Evolutionary conservation across 2,888 invertebrate genomes (phyloP), one percentile per base, ranked within the genome.

Genomic region (Eilema sororculum): DNA sequence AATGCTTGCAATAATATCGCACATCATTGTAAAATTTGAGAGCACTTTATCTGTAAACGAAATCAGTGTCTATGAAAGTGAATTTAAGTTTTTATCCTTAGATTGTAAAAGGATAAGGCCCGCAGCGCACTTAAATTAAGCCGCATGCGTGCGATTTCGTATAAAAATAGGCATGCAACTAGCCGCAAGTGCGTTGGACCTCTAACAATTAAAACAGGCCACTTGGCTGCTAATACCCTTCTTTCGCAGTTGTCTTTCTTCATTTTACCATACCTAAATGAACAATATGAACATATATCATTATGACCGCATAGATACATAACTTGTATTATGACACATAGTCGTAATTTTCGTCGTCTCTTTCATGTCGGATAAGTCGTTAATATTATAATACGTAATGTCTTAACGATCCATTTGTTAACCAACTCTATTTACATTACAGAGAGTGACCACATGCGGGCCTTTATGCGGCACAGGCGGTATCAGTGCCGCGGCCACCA

Each of bases 381-480:
- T 24, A 24, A 57, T 57, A 28, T 58, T 24, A 13, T 25, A 25
- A 16, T 8, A 16, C 13, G 58, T 58, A 58, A 25, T 28, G 16
- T 16, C 57, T 22, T 52, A 52, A 5, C 25, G 16, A 58, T 24
- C 12, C 12, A 12, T 57, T 22, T 57, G 22, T 28, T 72, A 67
- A 75, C 25, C 8, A n/a, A 59, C 13, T 0, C 16, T 68, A 64
- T 69, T 58, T 59, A 77, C 79, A 76, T 91, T 92, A 2, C 89
- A 95, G 95, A 88, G 94, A 78, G 93, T 94, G 71, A 90, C 94
- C 76, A 93, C 94, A 85, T 94, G 95, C 82, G 93, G 93, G 0
- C 92, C 94, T 41, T 86, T 89, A 57, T 91, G 91, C 87, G 90
- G 90, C 74, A 88, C 93, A 2, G 86, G 88, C 69, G 87, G 90